Base-by-base conservation (phyloP, 2,888 invertebrate species). In the Synergus laeviventris region DNA sequence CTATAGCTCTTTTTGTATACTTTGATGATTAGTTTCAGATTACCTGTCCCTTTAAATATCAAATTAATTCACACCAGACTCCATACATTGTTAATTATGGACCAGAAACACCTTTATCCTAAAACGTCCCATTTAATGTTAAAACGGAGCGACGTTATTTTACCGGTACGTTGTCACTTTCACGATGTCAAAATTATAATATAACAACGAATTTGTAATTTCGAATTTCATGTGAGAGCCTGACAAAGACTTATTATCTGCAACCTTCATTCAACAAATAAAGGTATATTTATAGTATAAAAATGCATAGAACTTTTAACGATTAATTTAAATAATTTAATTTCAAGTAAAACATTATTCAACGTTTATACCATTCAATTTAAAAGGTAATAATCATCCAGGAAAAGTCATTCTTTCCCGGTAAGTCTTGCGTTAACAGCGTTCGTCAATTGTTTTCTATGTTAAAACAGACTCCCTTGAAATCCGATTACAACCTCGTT, bases 401-500 rank as follows among this genome's bases (percentile, higher is more conserved):
- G 14, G 5, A 59, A 21, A 59, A 24, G 24, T 9, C 3, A 54
- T 54, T 54, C 54, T 18, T 11, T 54, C 9, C 7, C 54, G 18
- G 54, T 54, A 61, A 24, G 61, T 61, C 36, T 61, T 31, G 16
- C 31, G 36, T 8, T 66, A 24, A 66, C 45, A 45, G 24, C 18
- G 1, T 11, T 16, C 9, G 12, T 7, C 5, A n/a, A 49, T 70
- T 49, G 31, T 70, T 70, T 49, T 70, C n/a, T 5, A 36, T 70
- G 49, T 70, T 70, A 24, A 36, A 31, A 11, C 45, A 31, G n/a
- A 49, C 49, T 70, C 31, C 36, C 24, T 70, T 49, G 49, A 49
- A 70, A 70, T 70, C 9, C 16, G 49, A 70, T 70, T 70, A 70
- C 70, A 70, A 70, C n/a, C 45, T 70, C 45, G 70, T 70, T 31